These are phyloP conservation scores for Zeuzera pyrina DNA, from an alignment of 2,888 invertebrate species.

Conservation along the genomic window DNA sequence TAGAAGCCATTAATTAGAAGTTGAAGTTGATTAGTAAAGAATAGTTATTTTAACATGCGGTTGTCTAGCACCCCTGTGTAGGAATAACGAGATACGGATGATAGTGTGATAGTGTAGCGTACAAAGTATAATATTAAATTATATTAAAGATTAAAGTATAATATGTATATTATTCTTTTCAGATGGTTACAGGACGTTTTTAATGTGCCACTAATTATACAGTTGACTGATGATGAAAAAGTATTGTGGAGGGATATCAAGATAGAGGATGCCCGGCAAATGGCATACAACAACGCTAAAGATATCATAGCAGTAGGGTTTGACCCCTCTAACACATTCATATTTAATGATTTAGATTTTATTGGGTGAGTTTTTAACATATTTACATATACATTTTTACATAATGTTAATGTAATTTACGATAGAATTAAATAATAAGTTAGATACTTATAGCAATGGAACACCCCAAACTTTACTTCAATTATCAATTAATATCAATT, in stretches of 20 bases:
- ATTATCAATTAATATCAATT: too few relatives aligned
- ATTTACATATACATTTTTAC: too few relatives aligned
- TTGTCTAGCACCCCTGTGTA: neutral
- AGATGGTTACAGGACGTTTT: slow-evolving; percentile 98
- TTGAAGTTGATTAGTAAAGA: too few relatives aligned
- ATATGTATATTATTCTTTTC: slow-evolving; percentile 23
- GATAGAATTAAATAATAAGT: too few relatives aligned
- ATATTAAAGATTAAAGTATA: neutral
- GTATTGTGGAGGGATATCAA: slow-evolving; percentile 96
- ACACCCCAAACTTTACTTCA: too few relatives aligned
- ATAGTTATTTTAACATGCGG: too few relatives aligned
- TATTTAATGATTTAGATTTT: slow-evolving; percentile 95
- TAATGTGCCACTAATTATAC: slow-evolving; percentile 95
- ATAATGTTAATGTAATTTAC: too few relatives aligned
- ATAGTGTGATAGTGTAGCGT: neutral
- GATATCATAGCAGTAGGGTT: slow-evolving; percentile 99
- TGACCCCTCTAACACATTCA: slow-evolving; percentile 94
- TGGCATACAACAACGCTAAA: slow-evolving; percentile 94
- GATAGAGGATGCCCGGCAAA: slow-evolving; percentile 86
- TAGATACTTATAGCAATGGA: too few relatives aligned
- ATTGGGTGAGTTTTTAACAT: slow-evolving; percentile 87
- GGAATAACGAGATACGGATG: neutral
- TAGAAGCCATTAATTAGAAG: too few relatives aligned
- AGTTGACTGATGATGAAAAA: slow-evolving; percentile 99
- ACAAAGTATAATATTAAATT: too few relatives aligned